These are phyloP conservation scores for Volucella zonaria DNA, from an alignment of 2,888 invertebrate genomes.

Conservation along the genomic window DNA sequence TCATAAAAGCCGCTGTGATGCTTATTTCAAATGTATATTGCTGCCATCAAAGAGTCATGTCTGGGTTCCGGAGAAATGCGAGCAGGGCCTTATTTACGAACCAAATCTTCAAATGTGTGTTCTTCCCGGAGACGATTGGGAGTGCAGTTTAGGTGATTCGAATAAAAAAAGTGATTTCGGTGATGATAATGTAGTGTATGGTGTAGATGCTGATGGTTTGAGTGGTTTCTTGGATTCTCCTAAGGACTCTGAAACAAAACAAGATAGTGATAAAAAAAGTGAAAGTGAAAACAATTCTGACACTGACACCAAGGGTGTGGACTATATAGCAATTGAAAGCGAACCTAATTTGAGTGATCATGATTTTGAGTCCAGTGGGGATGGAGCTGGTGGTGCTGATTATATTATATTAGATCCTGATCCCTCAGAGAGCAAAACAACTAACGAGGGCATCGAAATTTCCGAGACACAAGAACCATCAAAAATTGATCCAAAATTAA, in stretches of 20 bases:
- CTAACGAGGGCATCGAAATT: conserved; percentile 18
- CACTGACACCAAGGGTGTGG: conserved; percentile 26
- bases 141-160: conserved; percentile 78
- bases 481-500: conserved; percentile 79
- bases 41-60: conserved; percentile 78
- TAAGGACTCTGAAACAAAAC: conserved; percentile 68
- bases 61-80: conserved; percentile 81
- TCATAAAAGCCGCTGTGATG: conserved; percentile 81
- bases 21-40: conserved; percentile 80
- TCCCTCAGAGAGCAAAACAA: conserved; percentile 45
- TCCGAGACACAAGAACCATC: conserved; percentile 49
- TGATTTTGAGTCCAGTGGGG: conserved; percentile 79
- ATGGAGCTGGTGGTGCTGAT: conserved; percentile 78
- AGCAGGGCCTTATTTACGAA: conserved; percentile 81
- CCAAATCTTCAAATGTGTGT: conserved; percentile 81
- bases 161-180: conserved; percentile 47
- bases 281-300: conserved; percentile 56
- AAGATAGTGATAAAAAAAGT: conserved; percentile 75
- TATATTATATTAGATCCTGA: conserved; percentile 48
- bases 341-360: conserved; percentile 65
- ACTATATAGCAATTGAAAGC: conserved; percentile 70
- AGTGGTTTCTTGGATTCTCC: conserved; percentile 22
- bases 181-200: conserved; percentile 76
- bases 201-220: conserved; percentile 27
- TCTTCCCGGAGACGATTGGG: conserved; percentile 82